These are phyloP conservation scores for Corvus hawaiiensis DNA, from an alignment of 2,113 vertebrate genomes.

Conservation along the genomic window DNA sequence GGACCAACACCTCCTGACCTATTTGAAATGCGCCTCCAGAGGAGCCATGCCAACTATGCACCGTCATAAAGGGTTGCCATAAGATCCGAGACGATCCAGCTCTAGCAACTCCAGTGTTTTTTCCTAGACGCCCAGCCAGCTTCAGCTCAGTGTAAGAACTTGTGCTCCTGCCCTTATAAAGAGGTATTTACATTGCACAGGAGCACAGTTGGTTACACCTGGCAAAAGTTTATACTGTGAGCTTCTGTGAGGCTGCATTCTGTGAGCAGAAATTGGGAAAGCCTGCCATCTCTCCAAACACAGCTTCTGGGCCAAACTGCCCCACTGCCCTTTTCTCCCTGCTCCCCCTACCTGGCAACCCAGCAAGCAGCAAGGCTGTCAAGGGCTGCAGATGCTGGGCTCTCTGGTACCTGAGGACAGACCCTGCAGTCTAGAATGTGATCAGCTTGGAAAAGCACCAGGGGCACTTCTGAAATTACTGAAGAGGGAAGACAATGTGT, in stretches of 20 bases:
- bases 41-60: not conserved
- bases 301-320: not conserved
- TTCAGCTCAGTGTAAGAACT: not conserved
- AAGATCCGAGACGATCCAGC: not conserved
- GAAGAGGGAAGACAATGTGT: not conserved
- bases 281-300: not conserved
- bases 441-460: not conserved
- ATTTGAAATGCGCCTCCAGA: not conserved
- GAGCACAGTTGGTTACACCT: not conserved
- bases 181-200: not conserved
- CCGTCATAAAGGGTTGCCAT: rapidly evolving
- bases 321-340: not conserved
- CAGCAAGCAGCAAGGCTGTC: not conserved
- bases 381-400: not conserved
- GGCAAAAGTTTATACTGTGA: not conserved
- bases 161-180: not conserved
- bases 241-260: not conserved
- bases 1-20: not conserved
- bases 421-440: too few species aligned
- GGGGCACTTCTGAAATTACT: not conserved
- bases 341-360: not conserved
- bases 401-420: not conserved
- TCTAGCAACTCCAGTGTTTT: not conserved
- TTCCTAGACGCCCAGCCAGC: not conserved
- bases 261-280: not conserved